Base-by-base conservation (phyloP, 2,113 vertebrate genomes). In the Chlorodrepanis virens region DNA sequence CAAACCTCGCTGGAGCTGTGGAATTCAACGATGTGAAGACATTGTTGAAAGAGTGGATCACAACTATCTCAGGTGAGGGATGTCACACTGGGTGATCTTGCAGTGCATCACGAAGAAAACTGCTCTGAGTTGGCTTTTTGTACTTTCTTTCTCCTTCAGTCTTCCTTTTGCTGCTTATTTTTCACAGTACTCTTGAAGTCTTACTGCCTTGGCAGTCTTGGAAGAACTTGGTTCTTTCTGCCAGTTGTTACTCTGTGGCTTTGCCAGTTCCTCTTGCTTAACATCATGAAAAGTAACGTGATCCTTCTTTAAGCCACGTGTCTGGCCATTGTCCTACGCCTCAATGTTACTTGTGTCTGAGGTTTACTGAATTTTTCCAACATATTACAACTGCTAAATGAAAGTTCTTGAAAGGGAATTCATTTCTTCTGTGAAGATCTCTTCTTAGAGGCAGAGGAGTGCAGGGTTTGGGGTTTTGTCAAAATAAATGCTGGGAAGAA, bases 21-120 rank as follows among this genome's bases (percentile, higher is more conserved):
- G 99, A 99, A n/a, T 98, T 99, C 89, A 98, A 79, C 3, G 99
- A 99, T 53, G 98, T 99, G 60, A 99, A 99, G 97, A 98, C 98
- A 0, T 96, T 99, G 84, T 93, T 99, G 50, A 98, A 97, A 87
- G 99, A 99, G 70, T 99, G 99, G 99, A 99, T 99, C 97, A 99
- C 99, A 54, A 99, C 99, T 33, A 99, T 99, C 93, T 98, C 98
- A 97, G 98, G 98, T 98, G 89, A 0, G 6, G 29, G 37, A 5
- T 75, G 59, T 27, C 74, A 18, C 6, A 7, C 24, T 33, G 21
- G 19, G 16, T 35, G 17, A 10, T 44, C 27, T 40, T 56, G 25
- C 22, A 7, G 1, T 37, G 27, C 54, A n/a, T 53, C 56, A 39
- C 64, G 57, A 67, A 19, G 39, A 80, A 52, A 54, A 37, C 5